A percentile compares a stretch with the other conserved stretches of the same genome.
Conservation (phyloP, 2,113 vertebrate genomes). For the Anolis sagrei region DNA sequence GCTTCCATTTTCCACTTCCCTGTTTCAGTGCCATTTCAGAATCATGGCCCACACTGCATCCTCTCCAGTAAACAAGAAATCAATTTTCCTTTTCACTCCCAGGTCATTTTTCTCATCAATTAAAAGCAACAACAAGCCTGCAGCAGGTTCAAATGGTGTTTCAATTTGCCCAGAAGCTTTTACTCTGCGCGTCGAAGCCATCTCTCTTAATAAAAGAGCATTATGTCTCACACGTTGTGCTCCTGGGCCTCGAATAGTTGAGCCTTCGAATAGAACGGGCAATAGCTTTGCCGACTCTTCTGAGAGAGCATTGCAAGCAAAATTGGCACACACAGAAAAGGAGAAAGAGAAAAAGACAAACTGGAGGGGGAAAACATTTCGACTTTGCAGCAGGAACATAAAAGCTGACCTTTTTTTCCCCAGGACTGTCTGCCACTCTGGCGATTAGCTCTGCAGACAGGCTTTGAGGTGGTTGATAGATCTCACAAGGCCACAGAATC, state of each 20-base stretch:
- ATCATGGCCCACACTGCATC: background rate
- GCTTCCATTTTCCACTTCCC: rapidly evolving
- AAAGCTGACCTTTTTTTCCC: background rate
- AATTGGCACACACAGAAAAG: background rate
- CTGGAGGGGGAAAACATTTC: background rate
- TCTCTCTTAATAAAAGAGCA: background rate
- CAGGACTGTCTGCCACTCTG: background rate
- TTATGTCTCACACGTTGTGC: background rate
- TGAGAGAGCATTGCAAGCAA: background rate
- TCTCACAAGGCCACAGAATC: background rate
- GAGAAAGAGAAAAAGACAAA: too few relatives aligned
- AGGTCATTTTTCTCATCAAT: background rate
- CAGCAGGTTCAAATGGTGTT: background rate
- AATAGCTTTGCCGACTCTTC: background rate
- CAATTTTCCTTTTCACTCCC: background rate
- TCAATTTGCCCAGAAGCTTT: background rate
- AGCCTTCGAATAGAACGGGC: conserved; percentile 12
- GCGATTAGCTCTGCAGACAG: rapidly evolving
- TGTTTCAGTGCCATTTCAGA: background rate
- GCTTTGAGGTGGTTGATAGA: too few relatives aligned
- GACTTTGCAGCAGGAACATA: background rate
- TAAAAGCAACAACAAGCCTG: background rate
- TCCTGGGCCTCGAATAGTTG: background rate
- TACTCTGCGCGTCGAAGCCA: background rate
- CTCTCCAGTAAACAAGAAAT: background rate